phyloP scores from a whole-genome alignment of 2,888 invertebrate species.

The Eilema griseolum region DNA sequence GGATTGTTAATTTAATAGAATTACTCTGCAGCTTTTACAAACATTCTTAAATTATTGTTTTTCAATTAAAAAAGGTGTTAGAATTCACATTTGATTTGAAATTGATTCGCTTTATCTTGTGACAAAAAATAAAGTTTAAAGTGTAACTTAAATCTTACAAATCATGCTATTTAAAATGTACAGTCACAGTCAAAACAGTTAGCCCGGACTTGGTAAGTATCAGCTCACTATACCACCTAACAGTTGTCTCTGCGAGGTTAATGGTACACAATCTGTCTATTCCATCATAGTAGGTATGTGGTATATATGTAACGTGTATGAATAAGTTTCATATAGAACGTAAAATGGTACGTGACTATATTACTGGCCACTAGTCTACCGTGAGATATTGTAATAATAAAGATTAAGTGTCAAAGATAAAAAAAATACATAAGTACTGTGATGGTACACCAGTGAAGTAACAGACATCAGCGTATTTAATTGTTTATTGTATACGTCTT shows the following conservation, averaged over 20 bases:
- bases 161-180: background rate
- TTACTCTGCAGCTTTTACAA: background rate
- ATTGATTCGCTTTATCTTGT: background rate
- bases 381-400: background rate
- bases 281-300: no score
- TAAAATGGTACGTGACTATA: conserved; percentile 26
- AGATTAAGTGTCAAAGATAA: conserved; percentile 28
- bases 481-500: no score
- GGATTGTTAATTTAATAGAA: background rate
- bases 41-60: background rate
- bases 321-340: conserved; percentile 22
- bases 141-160: background rate
- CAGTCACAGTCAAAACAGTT: background rate
- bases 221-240: no score
- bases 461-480: no score
- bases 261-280: no score
- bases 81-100: background rate
- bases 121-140: background rate
- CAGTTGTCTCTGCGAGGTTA: no score
- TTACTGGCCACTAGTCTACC: conserved; percentile 6
- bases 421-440: conserved; percentile 1
- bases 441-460: no score
- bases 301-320: no score
- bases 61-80: background rate
- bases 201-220: no score